These are phyloP conservation scores for Palythoa grandiflora DNA, from an alignment of 92 coral and sea anemone species.

Conservation along the genomic window DNA sequence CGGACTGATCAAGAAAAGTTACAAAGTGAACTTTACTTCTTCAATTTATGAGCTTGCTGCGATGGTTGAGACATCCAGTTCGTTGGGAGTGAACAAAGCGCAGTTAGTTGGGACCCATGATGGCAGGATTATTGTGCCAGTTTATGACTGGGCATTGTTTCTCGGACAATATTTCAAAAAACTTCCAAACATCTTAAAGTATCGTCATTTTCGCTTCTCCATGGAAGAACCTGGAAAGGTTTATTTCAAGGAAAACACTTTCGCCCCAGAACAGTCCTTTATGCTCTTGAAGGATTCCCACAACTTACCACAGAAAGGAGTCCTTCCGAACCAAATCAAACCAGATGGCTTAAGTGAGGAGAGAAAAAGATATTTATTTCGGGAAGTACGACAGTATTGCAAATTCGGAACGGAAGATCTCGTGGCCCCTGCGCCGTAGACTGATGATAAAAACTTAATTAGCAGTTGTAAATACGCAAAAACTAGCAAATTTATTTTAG, in stretches of 20 bases:
- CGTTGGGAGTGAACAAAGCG: slow-evolving; percentile 46
- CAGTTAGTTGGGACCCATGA: slow-evolving; percentile 60
- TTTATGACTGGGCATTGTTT: slow-evolving; percentile 64
- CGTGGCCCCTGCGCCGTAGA: slow-evolving; percentile 10
- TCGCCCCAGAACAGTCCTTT: slow-evolving; percentile 22
- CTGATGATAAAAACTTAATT: not conserved
- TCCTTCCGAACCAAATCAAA: not conserved
- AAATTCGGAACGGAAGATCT: slow-evolving; percentile 14
- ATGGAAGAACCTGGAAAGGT: slow-evolving; percentile 55
- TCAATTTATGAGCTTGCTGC: slow-evolving; percentile 52
- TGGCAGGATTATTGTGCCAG: slow-evolving; percentile 57
- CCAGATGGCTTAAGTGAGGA: slow-evolving; percentile 1
- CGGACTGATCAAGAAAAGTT: slow-evolving; percentile 53
- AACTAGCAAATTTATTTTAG: not conserved
- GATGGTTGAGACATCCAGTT: slow-evolving; percentile 58
- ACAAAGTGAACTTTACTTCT: slow-evolving; percentile 40
- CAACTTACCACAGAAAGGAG: not conserved
- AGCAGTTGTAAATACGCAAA: not conserved
- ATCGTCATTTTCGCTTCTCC: slow-evolving; percentile 65
- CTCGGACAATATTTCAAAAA: slow-evolving; percentile 42
- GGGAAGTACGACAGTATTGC: slow-evolving; percentile 6
- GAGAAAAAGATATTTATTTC: slow-evolving; percentile 15
- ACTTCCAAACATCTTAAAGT: slow-evolving; percentile 43
- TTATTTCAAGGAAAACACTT: slow-evolving; percentile 34
- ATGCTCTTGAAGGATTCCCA: slow-evolving; percentile 23